Evolutionary conservation across 2,113 vertebrate species (phyloP), one percentile per base, ranked within the genome.

Genomic region (Ochotona curzoniae): DNA sequence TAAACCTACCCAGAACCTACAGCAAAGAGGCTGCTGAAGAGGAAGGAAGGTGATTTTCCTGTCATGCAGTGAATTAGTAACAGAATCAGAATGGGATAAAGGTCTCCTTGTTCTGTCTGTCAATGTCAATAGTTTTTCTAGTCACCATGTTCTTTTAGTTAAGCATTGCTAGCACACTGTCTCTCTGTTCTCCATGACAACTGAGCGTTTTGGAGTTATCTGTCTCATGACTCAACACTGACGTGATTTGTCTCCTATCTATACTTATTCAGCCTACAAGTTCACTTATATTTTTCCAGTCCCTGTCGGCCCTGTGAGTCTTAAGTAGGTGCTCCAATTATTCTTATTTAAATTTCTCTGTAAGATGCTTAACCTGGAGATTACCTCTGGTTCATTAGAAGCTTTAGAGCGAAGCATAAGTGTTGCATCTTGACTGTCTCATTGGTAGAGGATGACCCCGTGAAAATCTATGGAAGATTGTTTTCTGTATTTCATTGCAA

Each of bases 381-480:
- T 20, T 82, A 67, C 23, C 25, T 51, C 80, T 47, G 64, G 74
- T 60, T 73, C 67, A 74, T 11, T 13, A 80, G n/a, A 17, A 84
- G 54, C 54, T 38, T 93, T 8, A 93, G 7, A 54, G 28, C 51
- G 80, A 66, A 30, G 32, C 3, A 17, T 20, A 63, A 67, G 13
- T 80, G 11, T 10, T 60, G 3, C 17, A 57, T 20, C 17, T 90
- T 64, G 7, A 23, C 38, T 78, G 8, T n/a, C 38, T 82, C 80
- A n/a, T 57, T 74, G 74, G 57, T 67, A 76, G 73, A 8, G n/a
- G 74, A 20, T 0, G 7, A 35, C 78, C 82, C 32, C 92, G 38
- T 87, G 88, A 47, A 69, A 91, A 86, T 57, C 54, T 71, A 51
- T 38, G 21, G 60, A 91, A 47, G 47, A 84, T 96, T 91, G 83